These are phyloP conservation scores for Chironomus tepperi DNA, from an alignment of 1,140 invertebrate genomes.

Conservation along the genomic window DNA sequence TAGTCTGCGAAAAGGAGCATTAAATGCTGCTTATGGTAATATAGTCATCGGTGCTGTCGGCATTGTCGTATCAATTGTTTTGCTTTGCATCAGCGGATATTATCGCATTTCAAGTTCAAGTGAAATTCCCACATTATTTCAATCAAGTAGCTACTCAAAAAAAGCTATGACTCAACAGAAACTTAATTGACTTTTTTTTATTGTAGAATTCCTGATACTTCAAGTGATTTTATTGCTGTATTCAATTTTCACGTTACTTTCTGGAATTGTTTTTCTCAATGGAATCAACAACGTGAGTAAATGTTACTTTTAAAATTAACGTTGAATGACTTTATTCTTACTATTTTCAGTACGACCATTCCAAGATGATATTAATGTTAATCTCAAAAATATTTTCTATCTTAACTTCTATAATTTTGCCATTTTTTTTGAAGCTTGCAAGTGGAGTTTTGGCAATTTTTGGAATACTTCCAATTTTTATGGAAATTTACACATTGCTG, in stretches of 20 bases:
- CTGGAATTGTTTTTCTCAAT: neutral
- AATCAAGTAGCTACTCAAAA: neutral
- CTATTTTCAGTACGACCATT: neutral
- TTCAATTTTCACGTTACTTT: neutral
- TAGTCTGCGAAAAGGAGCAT: neutral
- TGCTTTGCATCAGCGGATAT: neutral
- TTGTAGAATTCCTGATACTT: neutral
- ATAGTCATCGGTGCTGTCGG: neutral
- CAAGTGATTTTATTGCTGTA: neutral
- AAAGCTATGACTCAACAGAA: neutral
- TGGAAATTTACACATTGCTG: neutral
- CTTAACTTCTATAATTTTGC: neutral
- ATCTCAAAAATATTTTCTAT: neutral
- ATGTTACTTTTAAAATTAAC: neutral
- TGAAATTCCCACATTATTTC: neutral
- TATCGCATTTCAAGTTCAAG: neutral
- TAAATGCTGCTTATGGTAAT: neutral
- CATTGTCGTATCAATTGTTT: neutral
- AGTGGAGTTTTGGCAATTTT: neutral
- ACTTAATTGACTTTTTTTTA: neutral
- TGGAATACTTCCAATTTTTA: neutral
- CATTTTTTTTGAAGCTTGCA: neutral
- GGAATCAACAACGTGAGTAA: neutral
- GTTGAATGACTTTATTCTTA: neutral
- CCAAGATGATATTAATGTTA: neutral